Base-by-base conservation (phyloP, 2,888 invertebrate genomes). In the Apamea crenata region DNA sequence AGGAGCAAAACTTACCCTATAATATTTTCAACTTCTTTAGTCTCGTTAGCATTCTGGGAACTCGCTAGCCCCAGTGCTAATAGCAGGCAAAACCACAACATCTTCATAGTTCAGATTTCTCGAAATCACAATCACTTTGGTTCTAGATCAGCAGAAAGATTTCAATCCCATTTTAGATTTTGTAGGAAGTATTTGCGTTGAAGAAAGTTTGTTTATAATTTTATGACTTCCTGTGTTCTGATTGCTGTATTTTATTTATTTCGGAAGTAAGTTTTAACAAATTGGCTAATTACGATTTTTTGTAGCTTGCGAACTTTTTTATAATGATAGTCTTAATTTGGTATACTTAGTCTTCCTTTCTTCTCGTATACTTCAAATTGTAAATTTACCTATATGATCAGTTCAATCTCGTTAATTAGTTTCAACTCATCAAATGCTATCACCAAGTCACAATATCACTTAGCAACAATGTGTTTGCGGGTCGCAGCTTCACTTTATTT, bases 11-110 rank as follows among this genome's bases (percentile, higher is more conserved):
- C 89, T 86, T 40, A 90, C 89, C 86, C 83, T 40, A 73, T 5
- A 36, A 90, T 29, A 63, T 86, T 84, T 25, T 14, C 67, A 47
- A 77, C 21, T 25, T 40, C 63, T 50, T 63, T 70, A 1, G 87
- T 87, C 7, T 61, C 18, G 16, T 87, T 90, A 2, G 63, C 59
- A 69, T 70, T 76, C 78, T 88, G 84, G 70, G 88, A 77, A 6
- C 76, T 85, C 59, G 82, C 88, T 68, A 80, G 56, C 36, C 85
- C 88, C 74, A 91, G 75, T 29, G 83, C 40, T 32, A 90, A 68
- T 2, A 90, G 44, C 71, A 92, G 77, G 72, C 74, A 86, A 66
- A 91, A 65, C 85, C 85, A 85, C 77, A 84, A 67, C 92, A 92
- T 92, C 76, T 78, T 89, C 66, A 63, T 59, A 79, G 82, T 85